Evolutionary conservation across 2,797 vertebrate species (phyloP), one percentile per base, ranked within the genome.

Genomic region (Alosa sapidissima): DNA sequence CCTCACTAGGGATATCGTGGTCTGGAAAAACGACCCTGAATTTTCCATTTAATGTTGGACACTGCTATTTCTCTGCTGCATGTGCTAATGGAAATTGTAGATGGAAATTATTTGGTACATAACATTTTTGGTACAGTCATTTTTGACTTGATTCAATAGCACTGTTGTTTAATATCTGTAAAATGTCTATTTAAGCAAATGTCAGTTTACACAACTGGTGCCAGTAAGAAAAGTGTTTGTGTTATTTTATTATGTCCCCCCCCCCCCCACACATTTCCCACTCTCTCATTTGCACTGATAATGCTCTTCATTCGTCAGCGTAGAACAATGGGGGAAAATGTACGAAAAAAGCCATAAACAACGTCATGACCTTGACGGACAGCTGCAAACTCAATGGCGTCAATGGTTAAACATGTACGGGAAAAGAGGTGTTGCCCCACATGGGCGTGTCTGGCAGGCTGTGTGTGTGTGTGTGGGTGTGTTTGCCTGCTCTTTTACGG

Each of bases 401-500:
- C 28, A 11, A 65, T 33, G 62, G 62, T 3, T 33, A 33, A 65
- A 65, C 10, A 65, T 13, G 33, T 65, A 9, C 4, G 55, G 21
- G 55, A 58, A 58, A 58, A 33, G 24, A n/a, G 62, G 62, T 65
- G 28, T 65, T 65, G 10, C 24, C 9, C 10, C 62, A 28, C 62
- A 19, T 5, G 19, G 51, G 51, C 13, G 51, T 52, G 51, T 13
- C 51, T 1, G 2, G 2, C 51, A 14, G 51, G 1, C 51, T 52
- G 41, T 41, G 51, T 52, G 51, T 52, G 51, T 52, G 13, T 52
- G 1, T 55, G 54, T 55, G 13, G 54, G n/a, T 65, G 58, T 60
- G 60, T 65, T 28, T 65, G 60, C 60, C 60, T 65, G 60, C 60
- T 9, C 60, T 65, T 65, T 65, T 65, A 65, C 24, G n/a, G 60